A percentile compares a stretch with the other conserved stretches of the same genome.
Conservation (phyloP, 2,113 vertebrate genomes). For the Vombatus ursinus region DNA sequence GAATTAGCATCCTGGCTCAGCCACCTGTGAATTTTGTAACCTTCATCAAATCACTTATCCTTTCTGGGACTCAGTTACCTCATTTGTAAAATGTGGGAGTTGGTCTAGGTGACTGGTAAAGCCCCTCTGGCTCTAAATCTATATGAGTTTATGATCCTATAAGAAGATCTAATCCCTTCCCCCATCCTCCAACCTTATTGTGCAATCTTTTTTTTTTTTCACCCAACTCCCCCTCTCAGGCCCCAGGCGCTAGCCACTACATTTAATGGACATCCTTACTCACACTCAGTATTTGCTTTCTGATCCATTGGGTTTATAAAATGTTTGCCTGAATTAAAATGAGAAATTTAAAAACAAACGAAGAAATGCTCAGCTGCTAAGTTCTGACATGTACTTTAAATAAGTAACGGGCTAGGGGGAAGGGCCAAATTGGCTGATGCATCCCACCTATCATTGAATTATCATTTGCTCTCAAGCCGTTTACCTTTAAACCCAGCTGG, state of each 20-base stretch:
- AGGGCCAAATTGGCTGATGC: slow-evolving; percentile 62
- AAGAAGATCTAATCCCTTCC: not conserved
- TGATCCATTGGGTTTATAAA: slow-evolving; percentile 84
- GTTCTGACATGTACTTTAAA: slow-evolving; percentile 87
- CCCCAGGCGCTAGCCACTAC: slow-evolving; percentile 66
- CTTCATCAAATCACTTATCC: not conserved
- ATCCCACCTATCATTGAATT: slow-evolving; percentile 77
- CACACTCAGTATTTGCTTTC: slow-evolving; percentile 87
- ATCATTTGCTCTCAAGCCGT: slow-evolving; percentile 79
- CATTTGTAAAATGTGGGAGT: not conserved
- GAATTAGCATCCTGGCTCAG: not conserved
- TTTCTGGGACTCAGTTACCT: not conserved
- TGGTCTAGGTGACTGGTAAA: not conserved
- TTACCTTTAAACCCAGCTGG: slow-evolving; percentile 85
- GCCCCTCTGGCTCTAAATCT: not conserved
- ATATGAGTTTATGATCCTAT: not conserved
- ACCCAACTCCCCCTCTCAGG: slow-evolving; percentile 11
- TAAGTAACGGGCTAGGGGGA: slow-evolving; percentile 76
- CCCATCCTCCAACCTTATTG: not conserved
- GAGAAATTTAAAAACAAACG: slow-evolving; percentile 85
- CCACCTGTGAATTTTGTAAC: not conserved
- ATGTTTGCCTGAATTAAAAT: slow-evolving; percentile 81
- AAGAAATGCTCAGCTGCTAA: slow-evolving; percentile 84
- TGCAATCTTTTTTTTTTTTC: not conserved
- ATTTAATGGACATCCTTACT: slow-evolving; percentile 80